Evolutionary conservation across 2,888 invertebrate genomes (phyloP).

Genomic region (Micropterix aruncella): DNA sequence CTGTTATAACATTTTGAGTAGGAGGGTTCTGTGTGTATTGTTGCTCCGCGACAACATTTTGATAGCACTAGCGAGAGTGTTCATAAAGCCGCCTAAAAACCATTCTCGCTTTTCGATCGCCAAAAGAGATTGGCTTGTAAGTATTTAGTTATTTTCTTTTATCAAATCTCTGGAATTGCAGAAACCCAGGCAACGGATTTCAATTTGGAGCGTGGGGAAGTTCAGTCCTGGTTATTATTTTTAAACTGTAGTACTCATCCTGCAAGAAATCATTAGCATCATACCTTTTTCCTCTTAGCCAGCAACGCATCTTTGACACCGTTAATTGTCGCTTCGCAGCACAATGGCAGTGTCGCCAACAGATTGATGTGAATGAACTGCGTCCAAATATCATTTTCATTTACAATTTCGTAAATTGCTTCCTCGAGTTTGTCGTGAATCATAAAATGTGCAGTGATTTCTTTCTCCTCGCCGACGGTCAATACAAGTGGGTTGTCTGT

Average conservation of each 20-base stretch:
- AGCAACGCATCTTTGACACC: constrained; percentile 49
- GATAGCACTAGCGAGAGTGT: too few relatives aligned
- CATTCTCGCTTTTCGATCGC: too few relatives aligned
- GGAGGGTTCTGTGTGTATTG: too few relatives aligned
- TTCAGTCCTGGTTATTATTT: too few relatives aligned
- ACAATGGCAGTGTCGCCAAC: constrained; percentile 48
- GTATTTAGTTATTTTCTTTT: constrained; percentile 2
- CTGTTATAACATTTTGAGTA: too few relatives aligned
- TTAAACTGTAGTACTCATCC: not conserved
- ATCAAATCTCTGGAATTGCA: too few relatives aligned
- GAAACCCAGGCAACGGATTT: too few relatives aligned
- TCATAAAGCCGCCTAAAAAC: too few relatives aligned
- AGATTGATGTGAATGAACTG: constrained; percentile 59
- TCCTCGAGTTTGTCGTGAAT: constrained; percentile 59
- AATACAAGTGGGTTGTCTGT: constrained; percentile 67
- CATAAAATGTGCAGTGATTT: constrained; percentile 50
- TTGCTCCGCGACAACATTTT: too few relatives aligned
- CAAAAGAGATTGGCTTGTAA: too few relatives aligned
- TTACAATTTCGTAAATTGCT: constrained; percentile 46
- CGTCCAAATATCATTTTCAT: constrained; percentile 45
- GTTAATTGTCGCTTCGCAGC: constrained; percentile 42
- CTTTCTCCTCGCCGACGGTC: constrained; percentile 34
- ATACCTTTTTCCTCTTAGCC: constrained; percentile 48
- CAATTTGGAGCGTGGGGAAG: too few relatives aligned
- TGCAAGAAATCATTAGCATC: not conserved